Evolutionary conservation across 2,113 vertebrate species (phyloP).

Genomic region (Lagopus muta): DNA sequence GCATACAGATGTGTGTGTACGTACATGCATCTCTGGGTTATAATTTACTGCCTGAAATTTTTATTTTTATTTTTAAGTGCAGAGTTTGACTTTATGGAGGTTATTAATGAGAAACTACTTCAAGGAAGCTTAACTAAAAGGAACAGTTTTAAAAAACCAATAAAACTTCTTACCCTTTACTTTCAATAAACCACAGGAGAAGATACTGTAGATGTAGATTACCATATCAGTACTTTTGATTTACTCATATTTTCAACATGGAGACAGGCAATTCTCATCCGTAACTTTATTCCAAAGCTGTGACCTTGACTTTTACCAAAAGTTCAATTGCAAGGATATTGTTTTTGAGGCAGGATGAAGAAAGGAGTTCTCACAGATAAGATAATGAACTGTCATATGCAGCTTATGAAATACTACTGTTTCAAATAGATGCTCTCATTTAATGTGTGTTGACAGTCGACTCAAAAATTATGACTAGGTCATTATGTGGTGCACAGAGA

Average conservation of each 20-base stretch:
- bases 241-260: neutral
- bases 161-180: slow-evolving; percentile 38
- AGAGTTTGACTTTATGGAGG: neutral
- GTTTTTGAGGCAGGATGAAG: slow-evolving; percentile 38
- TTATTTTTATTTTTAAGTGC: neutral
- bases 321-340: slow-evolving; percentile 55
- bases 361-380: slow-evolving; percentile 40
- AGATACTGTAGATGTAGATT: slow-evolving; percentile 9
- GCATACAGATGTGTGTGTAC: no score
- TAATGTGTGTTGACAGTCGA: slow-evolving; percentile 58
- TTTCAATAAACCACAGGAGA: slow-evolving; percentile 51
- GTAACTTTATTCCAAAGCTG: slow-evolving; percentile 42
- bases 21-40: neutral
- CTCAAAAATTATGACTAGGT: slow-evolving; percentile 73
- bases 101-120: neutral
- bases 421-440: slow-evolving; percentile 70
- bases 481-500: neutral
- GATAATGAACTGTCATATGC: slow-evolving; percentile 62
- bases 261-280: slow-evolving; percentile 43
- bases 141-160: neutral
- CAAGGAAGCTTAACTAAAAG: neutral
- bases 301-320: slow-evolving; percentile 57
- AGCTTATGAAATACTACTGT: slow-evolving; percentile 68
- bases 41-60: neutral
- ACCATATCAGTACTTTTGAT: slow-evolving; percentile 34